Evolutionary conservation across 2,113 vertebrate genomes (phyloP).

Genomic region (Danio rerio): DNA sequence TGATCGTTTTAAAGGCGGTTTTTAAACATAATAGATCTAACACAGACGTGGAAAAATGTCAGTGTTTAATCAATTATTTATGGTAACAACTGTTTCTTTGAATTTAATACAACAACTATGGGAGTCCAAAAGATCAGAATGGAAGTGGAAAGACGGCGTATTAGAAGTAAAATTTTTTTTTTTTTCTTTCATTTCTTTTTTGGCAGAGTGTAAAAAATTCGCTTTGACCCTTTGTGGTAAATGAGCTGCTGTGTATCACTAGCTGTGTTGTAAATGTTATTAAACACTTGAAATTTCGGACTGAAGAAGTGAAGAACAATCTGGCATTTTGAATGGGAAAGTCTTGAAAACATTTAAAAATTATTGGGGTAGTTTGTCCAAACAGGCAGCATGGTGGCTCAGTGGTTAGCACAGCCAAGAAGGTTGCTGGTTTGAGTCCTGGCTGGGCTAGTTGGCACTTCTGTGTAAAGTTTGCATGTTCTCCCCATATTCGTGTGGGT

Average conservation of each 20-base stretch:
- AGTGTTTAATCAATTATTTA: slow-evolving; percentile 5
- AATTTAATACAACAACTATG: slow-evolving; percentile 74
- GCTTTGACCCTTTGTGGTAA: slow-evolving; percentile 44
- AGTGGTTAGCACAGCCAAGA: no score
- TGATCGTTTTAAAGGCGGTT: neutral
- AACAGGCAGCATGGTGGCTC: no score
- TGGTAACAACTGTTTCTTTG: slow-evolving; percentile 33
- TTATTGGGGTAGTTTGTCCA: no score
- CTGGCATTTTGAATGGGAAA: no score
- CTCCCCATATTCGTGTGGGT: no score
- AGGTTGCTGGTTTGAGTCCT: no score
- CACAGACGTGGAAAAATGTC: neutral
- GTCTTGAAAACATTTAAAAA: no score
- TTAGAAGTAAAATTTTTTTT: neutral
- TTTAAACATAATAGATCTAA: slow-evolving; percentile 8
- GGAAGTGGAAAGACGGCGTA: slow-evolving; percentile 21
- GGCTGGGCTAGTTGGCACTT: no score
- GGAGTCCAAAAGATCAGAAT: slow-evolving; percentile 40
- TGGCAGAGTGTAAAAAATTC: slow-evolving; percentile 44
- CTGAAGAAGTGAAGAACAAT: neutral
- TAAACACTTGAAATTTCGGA: neutral
- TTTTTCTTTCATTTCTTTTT: slow-evolving; percentile 17
- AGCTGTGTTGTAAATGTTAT: slow-evolving; percentile 3
- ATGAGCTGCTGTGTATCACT: slow-evolving; percentile 52
- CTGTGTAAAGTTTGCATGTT: no score